Conservation (phyloP, 2,797 vertebrate genomes). For the Molossus molossus region DNA sequence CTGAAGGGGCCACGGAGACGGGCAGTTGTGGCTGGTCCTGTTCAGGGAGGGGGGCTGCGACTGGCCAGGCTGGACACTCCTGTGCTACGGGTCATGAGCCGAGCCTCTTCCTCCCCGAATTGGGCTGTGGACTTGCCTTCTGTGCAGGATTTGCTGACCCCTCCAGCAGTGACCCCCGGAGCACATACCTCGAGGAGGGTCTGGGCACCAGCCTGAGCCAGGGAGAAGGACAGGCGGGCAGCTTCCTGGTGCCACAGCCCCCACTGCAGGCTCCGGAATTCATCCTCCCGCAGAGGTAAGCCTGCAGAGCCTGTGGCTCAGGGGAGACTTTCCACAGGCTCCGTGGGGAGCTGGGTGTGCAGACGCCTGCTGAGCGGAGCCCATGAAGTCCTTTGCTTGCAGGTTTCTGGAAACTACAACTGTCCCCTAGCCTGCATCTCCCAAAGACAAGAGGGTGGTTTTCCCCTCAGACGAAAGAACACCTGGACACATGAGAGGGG, state of each 20-base stretch:
- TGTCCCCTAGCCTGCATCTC: too few species aligned
- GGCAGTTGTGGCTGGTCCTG: too few species aligned
- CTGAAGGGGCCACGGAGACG: background rate
- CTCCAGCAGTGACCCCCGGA: background rate
- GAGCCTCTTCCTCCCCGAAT: background rate
- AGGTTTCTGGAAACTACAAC: background rate
- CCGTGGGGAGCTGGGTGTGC: too few species aligned
- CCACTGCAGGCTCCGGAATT: background rate
- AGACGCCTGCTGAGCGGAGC: background rate
- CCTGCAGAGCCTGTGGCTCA: background rate
- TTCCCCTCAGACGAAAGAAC: background rate
- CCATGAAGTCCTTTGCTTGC: too few species aligned
- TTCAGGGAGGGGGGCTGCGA: background rate
- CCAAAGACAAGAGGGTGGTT: background rate
- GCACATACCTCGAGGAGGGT: background rate
- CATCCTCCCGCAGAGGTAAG: constrained; percentile 44
- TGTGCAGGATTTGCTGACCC: background rate
- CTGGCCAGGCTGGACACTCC: background rate
- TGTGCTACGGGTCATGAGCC: rapidly evolving
- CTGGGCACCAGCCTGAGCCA: background rate
- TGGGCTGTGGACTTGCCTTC: background rate
- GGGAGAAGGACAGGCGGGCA: background rate
- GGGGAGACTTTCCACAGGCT: background rate
- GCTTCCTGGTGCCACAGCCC: background rate
- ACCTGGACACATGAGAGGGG: background rate